Base-by-base conservation (phyloP, 2,113 vertebrate species). In the Chaenocephalus aceratus region DNA sequence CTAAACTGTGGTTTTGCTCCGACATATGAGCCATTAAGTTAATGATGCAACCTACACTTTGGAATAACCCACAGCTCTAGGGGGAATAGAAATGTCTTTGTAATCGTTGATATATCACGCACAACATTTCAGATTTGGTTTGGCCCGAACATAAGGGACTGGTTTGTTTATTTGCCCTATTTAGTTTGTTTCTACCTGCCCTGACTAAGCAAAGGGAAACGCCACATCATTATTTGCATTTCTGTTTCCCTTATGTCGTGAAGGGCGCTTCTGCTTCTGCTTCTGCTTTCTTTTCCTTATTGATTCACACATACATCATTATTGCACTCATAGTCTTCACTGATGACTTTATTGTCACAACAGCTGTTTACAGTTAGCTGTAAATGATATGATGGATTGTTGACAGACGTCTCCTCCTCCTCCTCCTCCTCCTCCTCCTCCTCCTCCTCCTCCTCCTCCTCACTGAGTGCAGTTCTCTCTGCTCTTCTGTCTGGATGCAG, bases 1-100 rank as follows among this genome's bases (percentile, higher is more conserved):
- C 60, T 70, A 21, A 73, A 56, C 58, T 52, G 51, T 71, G 60
- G 59, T 53, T 46, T 10, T 21, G 34, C 48, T 82, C 66, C 73
- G 60, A 56, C 58, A 18, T 52, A 23, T 30, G 54, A 64, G 76
- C 77, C 59, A 62, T 67, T 36, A 80, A 83, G 30, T 77, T 79
- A 85, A 85, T 82, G 67, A 70, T 79, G 79, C 82, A 51, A 80
- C 69, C 51, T 57, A 63, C 56, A 71, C 71, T 70, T 74, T 67
- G 21, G 51, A 54, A 56, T 64, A 44, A 60, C 64, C 56, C 36
- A 51, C 60, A 77, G 58, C 67, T 61, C 68, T 12, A 8, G 8
- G 13, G 54, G 56, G 78, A 64, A 75, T 64, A 53, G 14, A 30
- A 14, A n/a, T 34, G n/a, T 49, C 44, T 54, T 77, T 69, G 74